Percentiles rank a stretch among this genome's conserved stretches.
phyloP scores from a whole-genome alignment of 2,888 invertebrate species.

The Plagodis dolabraria region DNA sequence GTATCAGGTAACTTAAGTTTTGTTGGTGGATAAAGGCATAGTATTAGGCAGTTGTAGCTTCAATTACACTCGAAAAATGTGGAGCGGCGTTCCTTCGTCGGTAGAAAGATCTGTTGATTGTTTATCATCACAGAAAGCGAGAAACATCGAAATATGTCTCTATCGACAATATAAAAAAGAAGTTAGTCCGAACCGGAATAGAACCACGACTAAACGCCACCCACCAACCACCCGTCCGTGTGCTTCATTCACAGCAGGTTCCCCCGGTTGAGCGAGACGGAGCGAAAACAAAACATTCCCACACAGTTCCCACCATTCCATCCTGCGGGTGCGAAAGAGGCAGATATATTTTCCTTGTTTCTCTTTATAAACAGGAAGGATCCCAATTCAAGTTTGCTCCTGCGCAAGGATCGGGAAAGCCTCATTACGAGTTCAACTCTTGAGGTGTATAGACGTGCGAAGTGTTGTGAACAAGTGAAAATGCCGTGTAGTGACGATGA shows the following conservation, averaged over 20 bases:
- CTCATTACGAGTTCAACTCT: conserved; percentile 53
- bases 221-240: conserved; percentile 48
- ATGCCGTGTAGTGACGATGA: conserved; percentile 88
- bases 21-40: too few relatives aligned
- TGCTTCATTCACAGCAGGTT: conserved; percentile 70
- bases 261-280: conserved; percentile 69
- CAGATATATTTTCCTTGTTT: conserved; percentile 44
- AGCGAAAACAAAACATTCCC: conserved; percentile 83
- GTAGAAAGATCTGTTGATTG: background rate
- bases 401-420: conserved; percentile 42
- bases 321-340: conserved; percentile 52
- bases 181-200: conserved; percentile 46
- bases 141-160: background rate
- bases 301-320: conserved; percentile 75
- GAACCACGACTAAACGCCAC: conserved; percentile 47
- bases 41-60: too few relatives aligned
- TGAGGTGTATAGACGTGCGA: conserved; percentile 49
- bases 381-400: conserved; percentile 71
- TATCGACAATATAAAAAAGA: background rate
- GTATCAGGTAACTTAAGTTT: too few relatives aligned
- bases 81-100: too few relatives aligned
- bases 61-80: too few relatives aligned
- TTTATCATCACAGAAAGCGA: background rate
- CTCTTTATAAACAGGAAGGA: conserved; percentile 60
- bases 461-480: conserved; percentile 38